Base-by-base conservation (phyloP, 2,113 vertebrate species). In the Esox niger region DNA sequence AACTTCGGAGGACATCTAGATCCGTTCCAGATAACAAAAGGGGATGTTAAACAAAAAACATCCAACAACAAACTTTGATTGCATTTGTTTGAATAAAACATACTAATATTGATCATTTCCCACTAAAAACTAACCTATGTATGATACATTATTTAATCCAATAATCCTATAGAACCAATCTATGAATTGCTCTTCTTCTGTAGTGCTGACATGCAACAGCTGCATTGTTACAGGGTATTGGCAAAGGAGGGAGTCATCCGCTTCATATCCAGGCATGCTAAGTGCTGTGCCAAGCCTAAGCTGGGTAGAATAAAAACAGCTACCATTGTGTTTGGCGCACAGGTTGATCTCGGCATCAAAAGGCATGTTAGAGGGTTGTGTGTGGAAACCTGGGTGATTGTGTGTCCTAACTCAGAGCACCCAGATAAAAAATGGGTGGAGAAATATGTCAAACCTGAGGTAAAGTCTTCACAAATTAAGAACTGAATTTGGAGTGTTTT, bases 261-360 rank as follows among this genome's bases (percentile, higher is more conserved):
- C 80, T 84, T 81, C 70, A 72, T 82, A 75, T 70, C 82, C 78
- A 80, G 65, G 72, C 66, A 58, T 60, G 66, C 72, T 72, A 66
- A 10, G 32, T 38, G 66, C 73, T 68, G 64, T 70, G 85, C 83
- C 84, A 85, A 81, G 66, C 75, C 29, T 85, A 73, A 85, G 80
- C 82, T 74, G 58, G 32, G 80, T 82, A 84, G 83, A 85, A 84
- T 79, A 79, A 84, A 79, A 88, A 85, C 86, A 88, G 85, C 87
- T 88, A 86, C 83, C 82, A 79, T 43, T 74, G 70, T 67, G 69
- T 64, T 82, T 46, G 8, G 62, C 69, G 79, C 73, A 57, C 74
- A 13, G 77, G 75, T 79, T 85, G 84, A 84, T 84, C 78, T 68
- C 68, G n/a, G 77, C 77, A 81, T 78, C 81, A 81, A 77, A 82